Evolutionary conservation across 2,888 invertebrate species (phyloP), one percentile per base, ranked within the genome.

Genomic region (Apodemia mormo): DNA sequence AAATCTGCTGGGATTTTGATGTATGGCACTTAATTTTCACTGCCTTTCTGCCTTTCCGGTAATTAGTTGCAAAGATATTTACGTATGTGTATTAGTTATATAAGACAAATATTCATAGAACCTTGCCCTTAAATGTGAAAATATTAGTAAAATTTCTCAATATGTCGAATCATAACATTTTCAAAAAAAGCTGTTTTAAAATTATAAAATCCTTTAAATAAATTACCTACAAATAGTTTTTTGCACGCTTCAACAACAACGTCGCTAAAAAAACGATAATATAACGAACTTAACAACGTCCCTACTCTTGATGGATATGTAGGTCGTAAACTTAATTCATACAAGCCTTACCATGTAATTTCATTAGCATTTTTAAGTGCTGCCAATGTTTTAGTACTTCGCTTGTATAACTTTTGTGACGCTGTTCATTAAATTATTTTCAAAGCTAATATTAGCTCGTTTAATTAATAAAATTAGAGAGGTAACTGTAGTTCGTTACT

Each of bases 221-320:
- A 49, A 49, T 49, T 49, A 49, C 14, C 14, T 49, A 14, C 14
- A 54, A 54, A 22, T 22, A 22, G 8, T 54, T 54, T 22, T 54
- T 54, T 54, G 22, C n/a, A n/a, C n/a, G 52, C 22, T 54, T 54
- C 52, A 22, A 14, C 22, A 22, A 54, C 22, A 54, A 54, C 22
- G 2, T n/a, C n/a, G 0, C 22, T 22, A 22, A 22, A 22, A 22
- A 22, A 8, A 54, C n/a, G 52, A 22, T 54, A 22, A 5, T 22
- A 54, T 54, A 54, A 54, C 52, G 52, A 54, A 54, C 22, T 7
- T 54, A 54, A 54, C 52, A 54, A 54, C 52, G 49, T 49, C 49
- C n/a, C n/a, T 54, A 22, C 52, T 54, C 52, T 54, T 54, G 52
- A 54, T 54, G 52, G 52, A 54, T 54, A 54, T 54, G 52, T 54